Evolutionary conservation across 2,888 invertebrate species (phyloP), one percentile per base, ranked within the genome.

Genomic region (Augochlorella aurata): DNA sequence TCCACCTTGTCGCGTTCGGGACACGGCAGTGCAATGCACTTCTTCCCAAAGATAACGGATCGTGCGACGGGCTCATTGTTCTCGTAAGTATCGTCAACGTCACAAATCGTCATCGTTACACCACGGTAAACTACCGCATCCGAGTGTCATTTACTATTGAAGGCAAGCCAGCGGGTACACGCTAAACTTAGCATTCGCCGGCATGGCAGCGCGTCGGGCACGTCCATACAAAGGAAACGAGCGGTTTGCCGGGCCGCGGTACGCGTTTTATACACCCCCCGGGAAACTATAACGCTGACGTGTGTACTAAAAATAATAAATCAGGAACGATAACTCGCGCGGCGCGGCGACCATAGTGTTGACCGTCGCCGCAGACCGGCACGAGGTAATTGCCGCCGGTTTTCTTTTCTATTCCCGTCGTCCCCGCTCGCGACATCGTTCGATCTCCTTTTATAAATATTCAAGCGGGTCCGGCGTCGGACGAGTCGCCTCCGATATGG

Each of bases 141-240:
- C 90, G 90, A 88, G 85, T 88, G 88, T 89, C 90, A 89, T 90
- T 90, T 89, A 88, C 90, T 87, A 90, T 90, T 87, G 88, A 90
- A 88, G 84, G 80, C 74, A 84, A 79, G 83, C 83, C 65, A 76
- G 87, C 75, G 63, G 68, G 76, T 85, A 88, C 79, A 86, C 81
- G 84, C 88, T 88, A 86, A 88, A 88, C 86, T 87, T 86, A 86
- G 88, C 86, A 81, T 79, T 75, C 84, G 68, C 84, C 82, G 78
- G 16, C 81, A 58, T 24, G 54, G 54, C 54, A 24, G 21, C 21
- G 14, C 54, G 24, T 24, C 54, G 54, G 72, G 74, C 86, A 73
- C 72, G 73, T 49, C 72, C 70, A 72, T 81, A 77, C 85, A 82
- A 87, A 87, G 88, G 88, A 85, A 87, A 85, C 79, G 85, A 82